Conservation (phyloP, 2,113 vertebrate species). For the Hippocampus comes region DNA sequence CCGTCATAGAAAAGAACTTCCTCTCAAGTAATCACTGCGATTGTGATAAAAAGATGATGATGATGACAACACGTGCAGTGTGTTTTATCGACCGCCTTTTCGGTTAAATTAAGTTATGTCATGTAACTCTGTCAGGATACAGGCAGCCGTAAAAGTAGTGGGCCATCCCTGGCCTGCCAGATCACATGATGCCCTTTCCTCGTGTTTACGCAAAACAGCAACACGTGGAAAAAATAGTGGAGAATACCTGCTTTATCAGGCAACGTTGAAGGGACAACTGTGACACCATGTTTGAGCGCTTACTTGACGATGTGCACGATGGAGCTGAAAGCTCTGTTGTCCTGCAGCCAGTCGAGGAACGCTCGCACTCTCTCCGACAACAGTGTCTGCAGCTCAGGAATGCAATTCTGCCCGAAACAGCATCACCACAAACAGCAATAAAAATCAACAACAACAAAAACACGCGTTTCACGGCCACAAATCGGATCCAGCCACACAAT, state of each 20-base stretch:
- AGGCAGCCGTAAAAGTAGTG: background rate
- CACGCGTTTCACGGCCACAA: slow-evolving; percentile 7
- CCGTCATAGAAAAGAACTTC: slow-evolving; percentile 6
- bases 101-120: background rate
- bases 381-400: slow-evolving; percentile 85
- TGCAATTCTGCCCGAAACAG: slow-evolving; percentile 72
- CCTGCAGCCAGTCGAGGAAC: slow-evolving; percentile 91
- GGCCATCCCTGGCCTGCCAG: no score
- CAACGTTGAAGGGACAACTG: background rate
- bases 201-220: background rate
- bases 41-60: background rate
- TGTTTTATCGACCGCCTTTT: background rate
- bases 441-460: slow-evolving; percentile 30
- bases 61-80: background rate
- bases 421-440: background rate
- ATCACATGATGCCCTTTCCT: no score
- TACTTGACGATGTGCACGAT: slow-evolving; percentile 88
- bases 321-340: slow-evolving; percentile 80
- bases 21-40: background rate
- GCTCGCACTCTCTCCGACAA: slow-evolving; percentile 84
- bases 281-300: slow-evolving; percentile 47
- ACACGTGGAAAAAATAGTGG: background rate
- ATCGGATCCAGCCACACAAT: background rate
- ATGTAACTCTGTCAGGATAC: background rate
- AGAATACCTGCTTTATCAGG: background rate